Evolutionary conservation across 2,888 invertebrate genomes (phyloP).

Genomic region (Polymixis lichenea): DNA sequence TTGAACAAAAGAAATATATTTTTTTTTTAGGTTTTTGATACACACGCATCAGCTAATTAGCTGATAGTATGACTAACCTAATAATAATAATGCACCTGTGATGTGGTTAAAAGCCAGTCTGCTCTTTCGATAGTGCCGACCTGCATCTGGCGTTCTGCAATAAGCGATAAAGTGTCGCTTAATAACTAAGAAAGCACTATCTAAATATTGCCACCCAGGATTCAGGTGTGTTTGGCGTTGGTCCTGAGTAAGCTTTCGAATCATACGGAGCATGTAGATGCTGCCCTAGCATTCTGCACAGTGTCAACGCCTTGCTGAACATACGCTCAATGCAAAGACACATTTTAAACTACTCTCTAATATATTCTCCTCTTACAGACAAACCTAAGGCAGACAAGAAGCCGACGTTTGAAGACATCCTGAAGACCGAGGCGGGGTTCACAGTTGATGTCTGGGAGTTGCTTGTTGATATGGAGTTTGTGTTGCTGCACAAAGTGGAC

Average conservation of each 20-base stretch:
- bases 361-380: conserved; percentile 58
- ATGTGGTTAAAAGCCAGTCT: background rate
- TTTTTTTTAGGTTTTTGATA: no score
- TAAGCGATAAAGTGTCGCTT: background rate
- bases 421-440: conserved; percentile 82
- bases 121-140: no score
- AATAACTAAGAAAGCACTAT: background rate
- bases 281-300: no score
- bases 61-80: no score
- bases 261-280: background rate
- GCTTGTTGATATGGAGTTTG: conserved; percentile 84
- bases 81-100: no score
- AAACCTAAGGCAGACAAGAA: conserved; percentile 53
- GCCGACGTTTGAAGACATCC: conserved; percentile 73
- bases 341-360: background rate
- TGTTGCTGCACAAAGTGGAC: conserved; percentile 82
- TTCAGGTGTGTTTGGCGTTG: background rate
- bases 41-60: no score
- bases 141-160: background rate
- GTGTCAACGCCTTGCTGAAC: background rate
- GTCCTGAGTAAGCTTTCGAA: background rate
- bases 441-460: conserved; percentile 82
- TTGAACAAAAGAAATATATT: no score
- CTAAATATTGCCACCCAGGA: background rate
- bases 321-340: background rate